Conservation (phyloP, 2,888 invertebrate species). For the Ypsolopha sequella region DNA sequence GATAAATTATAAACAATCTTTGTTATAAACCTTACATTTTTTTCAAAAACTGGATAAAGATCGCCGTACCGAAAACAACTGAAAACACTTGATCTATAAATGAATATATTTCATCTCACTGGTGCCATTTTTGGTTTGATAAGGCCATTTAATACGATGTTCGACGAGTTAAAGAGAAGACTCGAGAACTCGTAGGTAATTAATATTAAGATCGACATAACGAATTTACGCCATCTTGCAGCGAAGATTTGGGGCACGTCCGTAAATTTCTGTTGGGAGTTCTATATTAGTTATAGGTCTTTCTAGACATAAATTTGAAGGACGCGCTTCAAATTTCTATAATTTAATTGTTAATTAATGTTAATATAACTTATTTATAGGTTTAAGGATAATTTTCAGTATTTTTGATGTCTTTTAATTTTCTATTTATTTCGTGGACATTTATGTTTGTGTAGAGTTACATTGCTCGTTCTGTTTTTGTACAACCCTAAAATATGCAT, state of each 20-base stretch:
- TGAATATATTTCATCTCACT: neutral
- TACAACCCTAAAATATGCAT: neutral
- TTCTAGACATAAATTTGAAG: neutral
- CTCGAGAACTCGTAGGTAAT: no score
- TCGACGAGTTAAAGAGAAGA: no score
- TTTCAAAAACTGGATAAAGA: no score
- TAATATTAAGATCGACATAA: no score
- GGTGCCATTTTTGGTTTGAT: neutral
- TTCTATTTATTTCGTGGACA: neutral
- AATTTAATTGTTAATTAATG: neutral
- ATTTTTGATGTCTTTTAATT: neutral
- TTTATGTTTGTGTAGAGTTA: neutral
- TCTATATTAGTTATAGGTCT: neutral
- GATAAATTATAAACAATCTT: no score
- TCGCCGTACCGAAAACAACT: neutral
- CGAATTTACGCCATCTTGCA: neutral
- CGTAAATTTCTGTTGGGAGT: neutral
- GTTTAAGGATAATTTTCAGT: neutral
- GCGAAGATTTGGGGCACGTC: neutral
- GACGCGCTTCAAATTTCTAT: neutral
- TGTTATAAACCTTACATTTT: no score
- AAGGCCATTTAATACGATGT: neutral
- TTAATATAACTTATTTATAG: neutral
- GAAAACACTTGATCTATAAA: no score
- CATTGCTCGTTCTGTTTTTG: neutral